These are phyloP conservation scores for Eupristina koningsbergeri DNA, from an alignment of 1,140 invertebrate genomes.

Conservation along the genomic window DNA sequence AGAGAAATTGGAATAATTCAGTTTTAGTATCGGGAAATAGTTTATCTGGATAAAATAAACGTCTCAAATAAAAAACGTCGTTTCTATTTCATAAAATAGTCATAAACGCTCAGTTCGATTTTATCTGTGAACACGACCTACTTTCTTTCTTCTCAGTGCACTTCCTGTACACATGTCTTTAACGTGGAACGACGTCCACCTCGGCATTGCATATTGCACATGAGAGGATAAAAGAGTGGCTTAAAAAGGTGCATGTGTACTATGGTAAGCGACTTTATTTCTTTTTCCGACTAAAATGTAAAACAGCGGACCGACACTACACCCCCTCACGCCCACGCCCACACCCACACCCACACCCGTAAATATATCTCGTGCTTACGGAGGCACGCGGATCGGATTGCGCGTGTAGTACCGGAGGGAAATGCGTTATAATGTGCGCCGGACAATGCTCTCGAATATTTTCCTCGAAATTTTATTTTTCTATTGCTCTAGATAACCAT, in stretches of 20 bases:
- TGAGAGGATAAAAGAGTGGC: not conserved
- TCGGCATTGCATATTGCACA: constrained; percentile 2
- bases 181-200: not conserved
- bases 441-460: not conserved
- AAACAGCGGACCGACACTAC: not conserved
- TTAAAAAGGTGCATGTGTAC: constrained; percentile 24
- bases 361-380: not conserved
- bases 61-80: not conserved
- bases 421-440: not conserved
- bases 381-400: not conserved
- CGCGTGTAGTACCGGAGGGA: not conserved
- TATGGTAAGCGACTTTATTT: not conserved
- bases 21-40: not conserved
- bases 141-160: not conserved
- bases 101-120: constrained; percentile 15
- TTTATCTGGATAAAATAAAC: constrained; percentile 4
- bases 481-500: not conserved
- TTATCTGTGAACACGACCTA: constrained; percentile 17
- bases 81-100: constrained; percentile 20
- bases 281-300: constrained; percentile 10
- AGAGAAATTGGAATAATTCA: not conserved
- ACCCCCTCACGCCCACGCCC: no score
- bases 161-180: constrained; percentile 13
- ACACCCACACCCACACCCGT: no score
- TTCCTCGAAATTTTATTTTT: constrained; percentile 3